phyloP scores from a whole-genome alignment of 2,113 vertebrate genomes.

The Saguinus imperator region DNA sequence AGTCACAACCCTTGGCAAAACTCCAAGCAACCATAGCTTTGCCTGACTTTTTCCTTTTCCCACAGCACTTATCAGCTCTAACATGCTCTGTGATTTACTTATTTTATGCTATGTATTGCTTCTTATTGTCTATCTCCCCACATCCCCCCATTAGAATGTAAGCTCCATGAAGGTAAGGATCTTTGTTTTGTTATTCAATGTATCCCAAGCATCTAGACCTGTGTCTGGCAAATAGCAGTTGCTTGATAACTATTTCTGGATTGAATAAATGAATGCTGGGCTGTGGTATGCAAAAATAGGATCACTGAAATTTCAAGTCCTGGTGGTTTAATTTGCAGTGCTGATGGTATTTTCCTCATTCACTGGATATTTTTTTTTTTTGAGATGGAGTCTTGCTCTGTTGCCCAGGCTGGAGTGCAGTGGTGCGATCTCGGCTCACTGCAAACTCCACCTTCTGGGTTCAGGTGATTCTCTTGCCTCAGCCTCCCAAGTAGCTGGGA shows the following conservation, averaged over 20 bases:
- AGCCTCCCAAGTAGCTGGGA: too few species aligned
- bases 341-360: not conserved
- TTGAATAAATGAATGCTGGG: not conserved
- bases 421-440: too few species aligned
- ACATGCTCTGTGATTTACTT: not conserved
- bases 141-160: not conserved
- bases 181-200: not conserved
- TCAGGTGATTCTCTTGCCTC: too few species aligned
- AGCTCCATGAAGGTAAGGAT: not conserved
- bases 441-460: too few species aligned
- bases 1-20: not conserved
- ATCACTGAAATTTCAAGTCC: not conserved
- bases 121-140: not conserved
- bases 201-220: not conserved
- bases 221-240: not conserved
- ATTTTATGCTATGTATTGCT: too few species aligned
- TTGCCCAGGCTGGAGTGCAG: too few species aligned
- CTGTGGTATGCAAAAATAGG: not conserved
- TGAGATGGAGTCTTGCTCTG: too few species aligned
- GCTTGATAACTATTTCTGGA: not conserved
- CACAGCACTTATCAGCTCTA: not conserved
- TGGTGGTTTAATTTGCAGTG: not conserved
- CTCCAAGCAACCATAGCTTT: not conserved
- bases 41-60: not conserved
- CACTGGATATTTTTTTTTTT: not conserved